A percentile compares a stretch with the other conserved stretches of the same genome.
Conservation (phyloP, 2,888 invertebrate genomes). For the Steinernema carpocapsae region DNA sequence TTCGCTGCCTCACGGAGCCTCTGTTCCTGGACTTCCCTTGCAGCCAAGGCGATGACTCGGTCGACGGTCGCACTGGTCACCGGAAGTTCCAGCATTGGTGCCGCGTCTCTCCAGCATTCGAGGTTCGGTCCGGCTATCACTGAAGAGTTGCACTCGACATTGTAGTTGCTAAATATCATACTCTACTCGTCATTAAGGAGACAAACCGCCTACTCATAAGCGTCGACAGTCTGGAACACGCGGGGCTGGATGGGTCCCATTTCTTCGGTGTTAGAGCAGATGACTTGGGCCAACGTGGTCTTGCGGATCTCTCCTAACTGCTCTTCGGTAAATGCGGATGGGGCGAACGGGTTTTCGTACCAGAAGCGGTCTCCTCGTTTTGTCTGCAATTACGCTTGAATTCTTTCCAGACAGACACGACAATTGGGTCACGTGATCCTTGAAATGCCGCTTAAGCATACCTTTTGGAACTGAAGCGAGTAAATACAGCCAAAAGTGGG, state of each 20-base stretch:
- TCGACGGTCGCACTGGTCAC: conserved; percentile 65
- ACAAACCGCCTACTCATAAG: conserved; percentile 36
- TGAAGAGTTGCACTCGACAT: conserved; percentile 63
- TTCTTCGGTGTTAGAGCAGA: conserved; percentile 66
- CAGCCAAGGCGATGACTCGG: conserved; percentile 50
- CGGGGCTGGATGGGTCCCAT: conserved; percentile 47
- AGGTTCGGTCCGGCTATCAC: conserved; percentile 55
- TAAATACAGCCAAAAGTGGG: conserved; percentile 67
- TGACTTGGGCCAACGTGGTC: conserved; percentile 61
- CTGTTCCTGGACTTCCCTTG: conserved; percentile 34
- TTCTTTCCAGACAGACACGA: no score
- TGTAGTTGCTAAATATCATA: conserved; percentile 61
- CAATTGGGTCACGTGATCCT: no score
- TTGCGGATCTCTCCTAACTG: conserved; percentile 65
- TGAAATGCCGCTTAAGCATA: no score
- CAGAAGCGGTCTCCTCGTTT: conserved; percentile 66
- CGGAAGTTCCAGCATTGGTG: conserved; percentile 60
- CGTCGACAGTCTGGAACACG: conserved; percentile 37
- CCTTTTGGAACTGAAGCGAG: conserved; percentile 65
- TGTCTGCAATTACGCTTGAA: conserved; percentile 50
- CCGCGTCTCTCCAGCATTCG: conserved; percentile 63
- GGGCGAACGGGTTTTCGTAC: conserved; percentile 70
- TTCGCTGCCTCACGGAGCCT: neutral
- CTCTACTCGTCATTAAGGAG: neutral
- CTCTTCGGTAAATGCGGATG: conserved; percentile 62